Evolutionary conservation across 2,888 invertebrate species (phyloP), one percentile per base, ranked within the genome.

Genomic region (Macroteleia sp.): DNA sequence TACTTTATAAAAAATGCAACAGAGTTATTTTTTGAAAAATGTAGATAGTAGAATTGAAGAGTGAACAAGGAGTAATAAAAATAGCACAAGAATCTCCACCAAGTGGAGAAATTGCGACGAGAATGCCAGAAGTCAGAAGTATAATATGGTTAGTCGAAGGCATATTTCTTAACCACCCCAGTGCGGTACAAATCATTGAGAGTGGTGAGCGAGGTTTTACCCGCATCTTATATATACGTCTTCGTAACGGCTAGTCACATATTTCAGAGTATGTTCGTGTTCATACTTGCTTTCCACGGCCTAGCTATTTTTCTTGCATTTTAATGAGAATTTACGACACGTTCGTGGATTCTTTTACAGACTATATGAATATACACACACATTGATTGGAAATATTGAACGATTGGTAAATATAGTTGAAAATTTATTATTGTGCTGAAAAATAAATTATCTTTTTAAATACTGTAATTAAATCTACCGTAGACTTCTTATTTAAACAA

Each of bases 131-230:
- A 42, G 57, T 20, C 41, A 42, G 71, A 75, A 56, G 75, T 76
- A 75, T 79, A 71, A 67, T 62, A 73, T 59, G 67, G 71, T 73
- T 73, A 76, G 71, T 59, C 52, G 12, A 54, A 22, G 52, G 67
- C 71, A 75, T 79, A 75, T 79, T 79, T 79, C 62, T 75, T 71
- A 69, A 67, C 75, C 79, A 71, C 56, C 71, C 62, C 54, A 16
- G 57, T 22, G 54, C 44, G 67, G 80, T 85, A 84, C 83, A 84
- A 86, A 86, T 85, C 84, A 84, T 81, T 77, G 82, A 59, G 73
- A 70, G n/a, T n/a, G 79, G 76, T 81, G 81, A 81, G 71, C 73
- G 73, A 67, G 64, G 74, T 78, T 79, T 76, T 50, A 64, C 62
- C 16, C 67, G 71, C 77, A 61, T 59, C 59, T 73, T 71, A 64